A percentile compares a stretch with the other conserved stretches of the same genome.
Conservation (phyloP, 1,140 invertebrate genomes). For the Ceratina japonica region DNA sequence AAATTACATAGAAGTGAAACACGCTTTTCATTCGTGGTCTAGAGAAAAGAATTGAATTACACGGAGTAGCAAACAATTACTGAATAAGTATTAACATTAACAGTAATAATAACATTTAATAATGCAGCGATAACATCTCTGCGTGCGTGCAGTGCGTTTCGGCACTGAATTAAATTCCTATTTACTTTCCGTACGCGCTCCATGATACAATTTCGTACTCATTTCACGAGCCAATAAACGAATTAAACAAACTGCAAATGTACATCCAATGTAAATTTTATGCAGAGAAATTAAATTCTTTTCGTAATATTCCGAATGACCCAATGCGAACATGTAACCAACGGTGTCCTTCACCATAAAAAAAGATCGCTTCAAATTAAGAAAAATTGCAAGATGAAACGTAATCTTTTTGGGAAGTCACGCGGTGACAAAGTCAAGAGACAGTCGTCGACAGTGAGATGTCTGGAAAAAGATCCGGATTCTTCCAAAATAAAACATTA, state of each 20-base stretch:
- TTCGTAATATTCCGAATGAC: no score
- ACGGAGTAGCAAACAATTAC: not conserved
- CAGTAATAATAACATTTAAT: not conserved
- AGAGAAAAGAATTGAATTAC: not conserved
- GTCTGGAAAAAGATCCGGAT: no score
- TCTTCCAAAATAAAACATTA: no score
- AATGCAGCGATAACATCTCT: not conserved
- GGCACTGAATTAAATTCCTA: not conserved
- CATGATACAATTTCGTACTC: not conserved
- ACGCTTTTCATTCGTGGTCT: not conserved
- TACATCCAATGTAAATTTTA: no score
- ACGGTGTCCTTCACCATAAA: no score
- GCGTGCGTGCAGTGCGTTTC: not conserved
- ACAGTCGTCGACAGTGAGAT: no score
- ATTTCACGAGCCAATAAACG: not conserved
- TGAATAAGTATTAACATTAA: not conserved
- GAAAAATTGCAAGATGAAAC: no score
- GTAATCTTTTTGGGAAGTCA: no score
- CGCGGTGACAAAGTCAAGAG: no score
- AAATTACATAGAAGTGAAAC: not conserved
- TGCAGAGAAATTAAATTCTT: no score
- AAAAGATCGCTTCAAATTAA: no score
- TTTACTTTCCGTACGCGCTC: slow-evolving; percentile 1
- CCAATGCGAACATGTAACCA: no score
- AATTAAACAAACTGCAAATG: not conserved